Evolutionary conservation across 2,113 vertebrate species (phyloP).

Genomic region (Nymphicus hollandicus): DNA sequence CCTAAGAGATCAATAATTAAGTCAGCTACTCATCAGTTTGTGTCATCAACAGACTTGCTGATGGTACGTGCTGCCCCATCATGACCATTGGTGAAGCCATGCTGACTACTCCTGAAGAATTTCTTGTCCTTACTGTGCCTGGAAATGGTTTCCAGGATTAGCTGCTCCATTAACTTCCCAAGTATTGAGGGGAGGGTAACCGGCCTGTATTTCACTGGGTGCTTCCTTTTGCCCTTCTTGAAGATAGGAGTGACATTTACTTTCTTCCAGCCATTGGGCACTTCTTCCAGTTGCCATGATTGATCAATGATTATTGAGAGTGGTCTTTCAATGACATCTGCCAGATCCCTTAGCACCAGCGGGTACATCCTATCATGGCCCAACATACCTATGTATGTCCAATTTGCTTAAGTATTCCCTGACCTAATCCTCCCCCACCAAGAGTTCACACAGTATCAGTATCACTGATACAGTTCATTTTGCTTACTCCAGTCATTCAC

Average conservation of each 20-base stretch:
- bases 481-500: rapidly evolving
- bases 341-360: background rate
- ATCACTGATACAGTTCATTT: no score
- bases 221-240: background rate
- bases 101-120: background rate
- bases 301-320: background rate
- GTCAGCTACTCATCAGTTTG: background rate
- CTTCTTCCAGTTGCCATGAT: background rate
- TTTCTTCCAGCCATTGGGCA: background rate
- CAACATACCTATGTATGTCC: background rate
- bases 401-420: background rate
- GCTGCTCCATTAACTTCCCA: background rate
- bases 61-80: background rate
- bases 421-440: background rate
- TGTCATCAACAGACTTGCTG: background rate
- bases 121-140: background rate
- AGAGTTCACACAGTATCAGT: no score
- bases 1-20: background rate
- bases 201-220: background rate
- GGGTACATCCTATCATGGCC: rapidly evolving
- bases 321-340: background rate
- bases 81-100: background rate
- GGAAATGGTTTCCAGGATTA: background rate
- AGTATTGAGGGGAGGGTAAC: background rate
- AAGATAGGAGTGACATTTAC: background rate